A percentile compares a stretch with the other conserved stretches of the same genome.
Conservation (phyloP, 2,797 vertebrate species). For the Lagodon rhomboides region DNA sequence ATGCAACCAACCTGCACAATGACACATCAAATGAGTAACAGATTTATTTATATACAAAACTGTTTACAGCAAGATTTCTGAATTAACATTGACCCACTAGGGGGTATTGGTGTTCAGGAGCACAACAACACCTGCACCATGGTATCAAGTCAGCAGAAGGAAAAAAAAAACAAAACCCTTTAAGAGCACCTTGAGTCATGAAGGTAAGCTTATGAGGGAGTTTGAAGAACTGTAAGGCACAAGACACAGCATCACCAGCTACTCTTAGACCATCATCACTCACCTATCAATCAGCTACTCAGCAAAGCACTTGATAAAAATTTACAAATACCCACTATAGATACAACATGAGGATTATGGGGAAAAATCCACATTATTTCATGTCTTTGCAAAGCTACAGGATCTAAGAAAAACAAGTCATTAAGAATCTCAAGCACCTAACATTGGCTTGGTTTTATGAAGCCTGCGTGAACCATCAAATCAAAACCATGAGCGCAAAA, state of each 20-base stretch:
- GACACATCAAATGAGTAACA: slow-evolving; percentile 79
- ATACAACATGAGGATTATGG: slow-evolving; percentile 50
- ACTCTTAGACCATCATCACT: slow-evolving; percentile 68
- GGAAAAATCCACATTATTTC: slow-evolving; percentile 40
- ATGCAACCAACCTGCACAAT: slow-evolving; percentile 17
- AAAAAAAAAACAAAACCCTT: slow-evolving; percentile 44
- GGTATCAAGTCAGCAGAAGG: slow-evolving; percentile 76
- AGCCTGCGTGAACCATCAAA: slow-evolving; percentile 46
- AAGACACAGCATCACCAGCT: slow-evolving; percentile 85
- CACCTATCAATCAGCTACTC: slow-evolving; percentile 66
- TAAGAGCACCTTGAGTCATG: slow-evolving; percentile 81
- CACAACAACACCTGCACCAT: slow-evolving; percentile 67
- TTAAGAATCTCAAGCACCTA: slow-evolving; percentile 46
- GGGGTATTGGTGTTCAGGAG: slow-evolving; percentile 67
- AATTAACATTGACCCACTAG: slow-evolving; percentile 75
- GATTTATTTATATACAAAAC: slow-evolving; percentile 89
- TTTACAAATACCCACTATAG: slow-evolving; percentile 63
- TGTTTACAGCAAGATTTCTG: slow-evolving; percentile 87
- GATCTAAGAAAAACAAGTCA: slow-evolving; percentile 46
- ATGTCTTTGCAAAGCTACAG: slow-evolving; percentile 55
- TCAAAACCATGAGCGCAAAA: slow-evolving; percentile 58
- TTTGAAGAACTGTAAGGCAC: slow-evolving; percentile 83
- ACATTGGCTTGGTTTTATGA: slow-evolving; percentile 49
- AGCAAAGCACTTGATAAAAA: slow-evolving; percentile 71
- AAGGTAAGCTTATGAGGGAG: slow-evolving; percentile 70